A percentile compares a stretch with the other conserved stretches of the same genome.
These are phyloP conservation scores for Microhierax caerulescens DNA, from an alignment of 2,797 vertebrate genomes.

Conservation along the genomic window DNA sequence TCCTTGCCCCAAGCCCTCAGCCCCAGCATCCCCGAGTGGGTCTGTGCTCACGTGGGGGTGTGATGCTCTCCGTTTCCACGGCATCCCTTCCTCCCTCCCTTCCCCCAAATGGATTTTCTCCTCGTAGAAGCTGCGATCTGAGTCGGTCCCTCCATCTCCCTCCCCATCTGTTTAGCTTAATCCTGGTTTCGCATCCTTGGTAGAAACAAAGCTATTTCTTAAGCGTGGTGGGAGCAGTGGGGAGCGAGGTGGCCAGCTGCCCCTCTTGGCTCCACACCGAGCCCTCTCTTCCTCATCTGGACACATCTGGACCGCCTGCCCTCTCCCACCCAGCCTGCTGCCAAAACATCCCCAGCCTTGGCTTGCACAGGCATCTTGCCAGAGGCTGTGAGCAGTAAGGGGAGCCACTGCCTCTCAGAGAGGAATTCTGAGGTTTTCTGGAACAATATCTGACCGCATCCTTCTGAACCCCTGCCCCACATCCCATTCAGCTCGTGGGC, in stretches of 20 bases:
- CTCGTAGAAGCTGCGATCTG: background rate
- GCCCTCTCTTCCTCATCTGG: background rate
- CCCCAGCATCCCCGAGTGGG: background rate
- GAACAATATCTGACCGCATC: background rate
- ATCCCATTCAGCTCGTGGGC: background rate
- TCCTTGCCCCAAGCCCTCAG: background rate
- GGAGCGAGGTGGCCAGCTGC: conserved; percentile 12
- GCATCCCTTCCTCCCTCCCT: background rate
- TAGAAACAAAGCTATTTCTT: background rate
- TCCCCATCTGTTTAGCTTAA: conserved; percentile 28
- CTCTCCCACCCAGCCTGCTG: background rate
- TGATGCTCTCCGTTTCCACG: background rate
- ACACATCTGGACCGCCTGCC: conserved; percentile 25
- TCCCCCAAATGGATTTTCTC: background rate
- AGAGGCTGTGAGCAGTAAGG: background rate
- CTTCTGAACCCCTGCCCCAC: background rate
- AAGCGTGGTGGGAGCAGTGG: background rate
- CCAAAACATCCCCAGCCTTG: background rate
- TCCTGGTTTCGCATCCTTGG: background rate
- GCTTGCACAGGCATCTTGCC: background rate
- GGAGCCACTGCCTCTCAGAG: background rate
- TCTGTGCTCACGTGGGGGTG: background rate
- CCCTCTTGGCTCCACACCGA: background rate
- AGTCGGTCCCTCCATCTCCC: background rate
- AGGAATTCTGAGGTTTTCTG: background rate